Base-by-base conservation (phyloP, 2,888 invertebrate genomes). In the Drosophila mettleri region DNA sequence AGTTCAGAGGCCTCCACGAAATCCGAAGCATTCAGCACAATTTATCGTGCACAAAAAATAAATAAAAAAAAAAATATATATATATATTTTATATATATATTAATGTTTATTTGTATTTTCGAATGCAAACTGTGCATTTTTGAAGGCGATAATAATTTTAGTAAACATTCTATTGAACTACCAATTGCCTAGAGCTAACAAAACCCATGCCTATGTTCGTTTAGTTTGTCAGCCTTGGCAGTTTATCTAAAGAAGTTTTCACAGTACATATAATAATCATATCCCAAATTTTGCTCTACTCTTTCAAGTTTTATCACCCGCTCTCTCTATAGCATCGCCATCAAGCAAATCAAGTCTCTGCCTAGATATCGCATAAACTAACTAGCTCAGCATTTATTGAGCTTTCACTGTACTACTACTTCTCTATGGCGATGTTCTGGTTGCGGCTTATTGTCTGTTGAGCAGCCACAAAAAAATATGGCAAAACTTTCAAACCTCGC, bases 1-100 rank as follows among this genome's bases (percentile, higher is more conserved):
- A 77, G 51, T 52, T 60, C 66, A 65, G 58, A 58, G 58, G 57
- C 65, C 61, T 48, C 46, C 51, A 22, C 52, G 33, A 43, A 34
- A 38, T 68, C 22, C 33, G 20, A 27, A 27, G 36, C 54, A 52
- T 54, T 45, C 46, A 64, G 52, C 52, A 36, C 41, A 54, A 52
- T 58, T 39, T 39, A 63, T 54, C 41, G 36, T 41, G 46, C n/a
- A n/a, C n/a, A n/a, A n/a, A n/a, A n/a, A n/a, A n/a, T n/a, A n/a
- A n/a, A n/a, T n/a, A n/a, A n/a, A n/a, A n/a, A n/a, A n/a, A n/a
- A n/a, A n/a, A 34, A 53, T 20, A 45, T 27, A 5, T 14, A 22
- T 10, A 22, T 33, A 54, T 34, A 9, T 34, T 7, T 22, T 0
- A 52, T 20, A 12, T 27, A 29, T 16, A 22, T 31, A 18, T 45